phyloP scores from a whole-genome alignment of 2,888 invertebrate species.

The Helicoverpa assulta region DNA sequence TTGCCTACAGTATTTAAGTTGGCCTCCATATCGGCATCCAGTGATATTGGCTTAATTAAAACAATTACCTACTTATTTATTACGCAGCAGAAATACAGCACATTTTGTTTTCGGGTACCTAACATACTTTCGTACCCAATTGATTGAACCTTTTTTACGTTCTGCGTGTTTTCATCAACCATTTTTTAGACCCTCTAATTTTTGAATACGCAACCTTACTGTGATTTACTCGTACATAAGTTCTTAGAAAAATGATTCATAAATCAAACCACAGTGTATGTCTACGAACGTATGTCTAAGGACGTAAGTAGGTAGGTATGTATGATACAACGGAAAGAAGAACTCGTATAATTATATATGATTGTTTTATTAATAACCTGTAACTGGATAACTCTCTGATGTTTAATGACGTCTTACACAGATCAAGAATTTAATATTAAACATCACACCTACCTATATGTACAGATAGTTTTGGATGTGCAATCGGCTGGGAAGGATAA shows the following conservation, averaged over 20 bases:
- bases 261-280: too few species aligned
- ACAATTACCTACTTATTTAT: slow-evolving; percentile 11
- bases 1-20: slow-evolving; percentile 9
- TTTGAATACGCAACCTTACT: too few species aligned
- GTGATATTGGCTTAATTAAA: slow-evolving; percentile 13
- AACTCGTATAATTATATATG: slow-evolving; percentile 23
- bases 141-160: background rate
- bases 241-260: too few species aligned
- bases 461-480: too few species aligned
- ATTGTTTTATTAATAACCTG: slow-evolving; percentile 4
- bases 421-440: too few species aligned
- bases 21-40: slow-evolving; percentile 7
- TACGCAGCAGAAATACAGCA: background rate
- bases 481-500: too few species aligned
- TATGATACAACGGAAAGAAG: background rate
- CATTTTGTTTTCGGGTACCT: background rate
- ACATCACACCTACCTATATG: too few species aligned
- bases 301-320: background rate
- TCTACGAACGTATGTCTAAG: background rate
- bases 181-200: too few species aligned
- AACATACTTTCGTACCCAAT: background rate
- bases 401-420: background rate
- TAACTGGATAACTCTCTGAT: slow-evolving; percentile 3
- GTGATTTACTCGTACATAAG: too few species aligned
- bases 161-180: too few species aligned